Conservation (phyloP, 2,797 vertebrate genomes). For the Sparus aurata region DNA sequence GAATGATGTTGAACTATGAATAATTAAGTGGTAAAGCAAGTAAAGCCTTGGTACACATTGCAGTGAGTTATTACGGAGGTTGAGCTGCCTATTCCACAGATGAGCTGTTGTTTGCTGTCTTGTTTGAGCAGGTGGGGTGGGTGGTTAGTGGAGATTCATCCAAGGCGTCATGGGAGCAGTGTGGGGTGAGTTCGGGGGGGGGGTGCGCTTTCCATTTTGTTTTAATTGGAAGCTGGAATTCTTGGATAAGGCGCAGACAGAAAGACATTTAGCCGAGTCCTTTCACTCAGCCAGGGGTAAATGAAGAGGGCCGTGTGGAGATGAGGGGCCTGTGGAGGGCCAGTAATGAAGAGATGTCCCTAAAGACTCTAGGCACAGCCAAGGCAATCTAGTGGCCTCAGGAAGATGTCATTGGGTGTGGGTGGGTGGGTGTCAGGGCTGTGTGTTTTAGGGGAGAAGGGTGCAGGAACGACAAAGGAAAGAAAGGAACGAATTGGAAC, state of each 20-base stretch:
- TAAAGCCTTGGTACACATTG: conserved; percentile 67
- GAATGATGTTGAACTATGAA: conserved; percentile 70
- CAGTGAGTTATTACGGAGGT: conserved; percentile 53
- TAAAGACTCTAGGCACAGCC: conserved; percentile 51
- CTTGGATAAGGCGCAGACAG: conserved; percentile 66
- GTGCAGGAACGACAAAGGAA: background rate
- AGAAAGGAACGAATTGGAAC: background rate
- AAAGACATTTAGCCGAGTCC: conserved; percentile 73
- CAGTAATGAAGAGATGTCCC: conserved; percentile 78
- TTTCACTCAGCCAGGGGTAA: conserved; percentile 63
- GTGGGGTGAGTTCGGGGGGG: conserved; percentile 14
- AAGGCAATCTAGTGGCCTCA: conserved; percentile 45
- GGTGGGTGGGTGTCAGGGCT: background rate
- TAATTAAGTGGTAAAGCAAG: conserved; percentile 59
- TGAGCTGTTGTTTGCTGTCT: conserved; percentile 66
- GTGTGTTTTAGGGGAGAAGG: background rate
- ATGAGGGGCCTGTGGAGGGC: conserved; percentile 63
- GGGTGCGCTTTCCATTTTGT: conserved; percentile 70
- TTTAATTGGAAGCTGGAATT: conserved; percentile 81
- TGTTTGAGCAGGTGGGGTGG: conserved; percentile 72
- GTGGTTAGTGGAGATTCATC: conserved; percentile 43
- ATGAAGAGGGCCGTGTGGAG: conserved; percentile 67
- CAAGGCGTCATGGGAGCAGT: conserved; percentile 52
- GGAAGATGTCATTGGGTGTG: background rate
- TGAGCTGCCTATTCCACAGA: conserved; percentile 48